Conservation (phyloP, 2,113 vertebrate species). For the Ictidomys tridecemlineatus region DNA sequence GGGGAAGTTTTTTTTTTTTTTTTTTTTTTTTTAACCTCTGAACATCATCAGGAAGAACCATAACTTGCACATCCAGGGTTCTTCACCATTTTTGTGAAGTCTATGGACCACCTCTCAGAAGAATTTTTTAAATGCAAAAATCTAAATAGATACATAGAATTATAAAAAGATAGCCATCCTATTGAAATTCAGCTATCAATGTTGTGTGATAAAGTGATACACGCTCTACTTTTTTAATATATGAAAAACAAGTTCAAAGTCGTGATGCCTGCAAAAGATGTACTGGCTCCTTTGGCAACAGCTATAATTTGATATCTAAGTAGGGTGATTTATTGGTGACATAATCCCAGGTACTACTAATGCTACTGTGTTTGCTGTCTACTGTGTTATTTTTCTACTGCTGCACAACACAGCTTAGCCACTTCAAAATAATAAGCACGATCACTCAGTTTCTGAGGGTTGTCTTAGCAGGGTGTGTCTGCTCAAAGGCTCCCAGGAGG, state of each 20-base stretch:
- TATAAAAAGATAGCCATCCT: background rate
- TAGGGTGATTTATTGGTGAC: background rate
- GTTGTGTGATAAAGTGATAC: constrained; percentile 5
- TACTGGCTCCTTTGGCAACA: background rate
- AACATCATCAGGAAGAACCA: background rate
- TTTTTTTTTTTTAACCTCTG: too few relatives aligned
- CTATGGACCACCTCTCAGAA: background rate
- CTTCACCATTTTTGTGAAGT: background rate
- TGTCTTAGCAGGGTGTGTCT: background rate
- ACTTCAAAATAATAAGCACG: background rate
- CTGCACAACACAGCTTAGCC: background rate
- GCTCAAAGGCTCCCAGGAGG: background rate
- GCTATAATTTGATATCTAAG: background rate
- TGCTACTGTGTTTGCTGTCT: background rate
- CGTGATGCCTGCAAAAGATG: background rate
- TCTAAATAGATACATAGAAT: background rate
- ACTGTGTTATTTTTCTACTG: background rate
- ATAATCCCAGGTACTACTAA: background rate
- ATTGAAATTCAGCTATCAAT: constrained; percentile 28
- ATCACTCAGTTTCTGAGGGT: background rate
- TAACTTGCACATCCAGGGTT: background rate
- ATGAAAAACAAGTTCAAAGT: background rate
- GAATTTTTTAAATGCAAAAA: constrained; percentile 20
- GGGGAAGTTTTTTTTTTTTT: background rate
- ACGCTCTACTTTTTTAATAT: background rate